phyloP scores from a whole-genome alignment of 2,888 invertebrate species.

The Phania funesta region DNA sequence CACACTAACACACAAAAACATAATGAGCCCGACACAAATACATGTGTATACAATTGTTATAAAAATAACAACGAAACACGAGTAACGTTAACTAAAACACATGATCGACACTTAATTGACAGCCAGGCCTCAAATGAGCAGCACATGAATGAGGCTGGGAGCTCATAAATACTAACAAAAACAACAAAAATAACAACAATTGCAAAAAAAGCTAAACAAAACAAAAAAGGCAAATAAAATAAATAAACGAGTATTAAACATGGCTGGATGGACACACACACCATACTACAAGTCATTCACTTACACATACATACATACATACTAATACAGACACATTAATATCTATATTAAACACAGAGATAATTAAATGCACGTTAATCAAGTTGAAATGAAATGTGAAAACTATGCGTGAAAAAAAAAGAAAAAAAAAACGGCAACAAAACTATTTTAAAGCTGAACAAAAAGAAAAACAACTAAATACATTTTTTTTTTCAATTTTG shows the following conservation, averaged over 20 bases:
- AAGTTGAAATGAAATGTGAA: slow-evolving; percentile 64
- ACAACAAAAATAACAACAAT: slow-evolving; percentile 9
- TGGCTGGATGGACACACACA: slow-evolving; percentile 18
- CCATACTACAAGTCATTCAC: slow-evolving; percentile 34
- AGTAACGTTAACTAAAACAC: slow-evolving; percentile 42
- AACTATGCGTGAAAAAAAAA: slow-evolving; percentile 63
- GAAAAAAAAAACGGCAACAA: slow-evolving; percentile 26
- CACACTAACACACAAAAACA: too few relatives aligned
- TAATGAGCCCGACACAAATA: too few relatives aligned
- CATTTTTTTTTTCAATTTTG: slow-evolving; percentile 41
- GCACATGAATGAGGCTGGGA: slow-evolving; percentile 63
- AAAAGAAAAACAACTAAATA: slow-evolving; percentile 40
- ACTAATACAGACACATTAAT: neutral
- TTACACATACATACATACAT: neutral
- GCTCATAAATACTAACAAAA: slow-evolving; percentile 55
- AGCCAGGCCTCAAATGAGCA: slow-evolving; percentile 56
- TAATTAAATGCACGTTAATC: slow-evolving; percentile 67
- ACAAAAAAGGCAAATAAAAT: slow-evolving; percentile 26
- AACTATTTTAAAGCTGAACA: slow-evolving; percentile 42
- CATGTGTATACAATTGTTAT: neutral
- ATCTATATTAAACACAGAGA: slow-evolving; percentile 37
- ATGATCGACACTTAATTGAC: slow-evolving; percentile 57
- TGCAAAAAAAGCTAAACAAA: slow-evolving; percentile 14
- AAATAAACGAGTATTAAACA: slow-evolving; percentile 37
- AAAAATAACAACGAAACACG: slow-evolving; percentile 28